Conservation (phyloP, 1,140 invertebrate genomes). For the Calliopsis andreniformis region DNA sequence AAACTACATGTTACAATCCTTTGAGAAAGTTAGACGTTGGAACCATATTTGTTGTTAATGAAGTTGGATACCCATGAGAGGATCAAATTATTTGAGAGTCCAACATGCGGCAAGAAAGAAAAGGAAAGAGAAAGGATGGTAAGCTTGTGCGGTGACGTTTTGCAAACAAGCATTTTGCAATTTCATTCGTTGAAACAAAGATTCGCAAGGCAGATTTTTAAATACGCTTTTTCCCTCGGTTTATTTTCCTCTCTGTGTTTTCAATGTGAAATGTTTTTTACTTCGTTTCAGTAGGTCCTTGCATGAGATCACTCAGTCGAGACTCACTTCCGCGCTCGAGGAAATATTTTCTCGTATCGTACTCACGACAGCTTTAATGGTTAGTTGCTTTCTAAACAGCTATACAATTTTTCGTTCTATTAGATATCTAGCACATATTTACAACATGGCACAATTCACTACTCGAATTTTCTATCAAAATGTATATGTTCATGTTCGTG, state of each 20-base stretch:
- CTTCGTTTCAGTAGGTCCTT: background rate
- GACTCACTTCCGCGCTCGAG: no score
- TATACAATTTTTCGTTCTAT: conserved; percentile 14
- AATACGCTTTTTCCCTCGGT: background rate
- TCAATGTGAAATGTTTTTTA: background rate
- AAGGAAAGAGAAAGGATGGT: no score
- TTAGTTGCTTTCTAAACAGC: conserved; percentile 16
- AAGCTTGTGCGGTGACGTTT: background rate
- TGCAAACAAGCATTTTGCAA: background rate
- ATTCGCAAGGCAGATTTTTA: background rate
- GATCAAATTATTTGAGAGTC: background rate
- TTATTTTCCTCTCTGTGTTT: background rate
- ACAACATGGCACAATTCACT: background rate
- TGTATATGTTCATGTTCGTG: no score
- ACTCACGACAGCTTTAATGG: conserved; percentile 11
- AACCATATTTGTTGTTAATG: background rate
- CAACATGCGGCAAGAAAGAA: background rate
- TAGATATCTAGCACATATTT: no score
- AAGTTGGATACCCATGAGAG: background rate
- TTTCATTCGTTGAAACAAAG: background rate
- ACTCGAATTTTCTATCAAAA: no score
- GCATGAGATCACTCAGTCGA: background rate
- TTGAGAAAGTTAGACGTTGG: background rate
- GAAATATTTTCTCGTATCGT: background rate
- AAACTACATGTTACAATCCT: background rate